phyloP scores from a whole-genome alignment of 2,797 vertebrate genomes.

The Sciurus carolinensis region DNA sequence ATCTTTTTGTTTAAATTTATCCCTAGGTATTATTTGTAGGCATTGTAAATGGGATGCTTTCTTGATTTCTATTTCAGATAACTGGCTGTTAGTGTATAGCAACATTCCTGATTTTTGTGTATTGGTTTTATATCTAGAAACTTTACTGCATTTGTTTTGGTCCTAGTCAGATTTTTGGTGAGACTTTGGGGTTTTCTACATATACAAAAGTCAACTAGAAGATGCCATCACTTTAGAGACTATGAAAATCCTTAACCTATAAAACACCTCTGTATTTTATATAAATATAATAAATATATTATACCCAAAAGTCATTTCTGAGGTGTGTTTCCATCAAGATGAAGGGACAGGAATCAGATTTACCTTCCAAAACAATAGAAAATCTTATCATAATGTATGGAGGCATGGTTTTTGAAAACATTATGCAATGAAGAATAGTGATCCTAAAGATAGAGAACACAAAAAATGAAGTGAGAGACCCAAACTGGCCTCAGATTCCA shows the following conservation, averaged over 20 bases:
- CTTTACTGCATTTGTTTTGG: not conserved
- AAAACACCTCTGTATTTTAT: not conserved
- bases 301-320: constrained; percentile 6
- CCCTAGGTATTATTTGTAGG: not conserved
- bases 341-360: not conserved
- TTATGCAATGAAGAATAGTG: not conserved
- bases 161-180: not conserved
- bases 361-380: not conserved
- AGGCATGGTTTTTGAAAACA: not conserved
- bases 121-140: not conserved
- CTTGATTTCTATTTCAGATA: not conserved
- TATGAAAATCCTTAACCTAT: constrained; percentile 2
- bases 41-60: not conserved
- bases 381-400: not conserved
- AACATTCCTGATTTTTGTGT: not conserved
- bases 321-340: constrained; percentile 2
- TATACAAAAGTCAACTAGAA: not conserved
- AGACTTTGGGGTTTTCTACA: not conserved
- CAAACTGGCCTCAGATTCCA: not conserved
- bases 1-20: not conserved
- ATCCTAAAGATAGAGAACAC: not conserved
- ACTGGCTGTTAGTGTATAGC: not conserved
- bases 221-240: not conserved
- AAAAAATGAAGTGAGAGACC: not conserved
- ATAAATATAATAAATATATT: not conserved